These are phyloP conservation scores for Diachasmimorpha longicaudata DNA, from an alignment of 1,140 invertebrate species.

Conservation along the genomic window DNA sequence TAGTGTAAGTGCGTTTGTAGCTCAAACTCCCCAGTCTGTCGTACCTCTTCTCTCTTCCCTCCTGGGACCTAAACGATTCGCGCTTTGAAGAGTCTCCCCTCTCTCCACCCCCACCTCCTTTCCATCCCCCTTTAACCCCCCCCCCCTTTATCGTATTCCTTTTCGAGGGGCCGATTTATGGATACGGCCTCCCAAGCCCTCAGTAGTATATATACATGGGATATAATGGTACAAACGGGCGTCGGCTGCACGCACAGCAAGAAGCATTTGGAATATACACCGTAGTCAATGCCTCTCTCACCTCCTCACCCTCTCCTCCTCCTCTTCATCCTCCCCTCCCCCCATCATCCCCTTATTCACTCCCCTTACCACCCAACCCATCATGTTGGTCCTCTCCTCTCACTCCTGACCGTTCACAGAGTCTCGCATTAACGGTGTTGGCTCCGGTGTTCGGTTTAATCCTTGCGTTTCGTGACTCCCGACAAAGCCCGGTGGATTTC, in stretches of 20 bases:
- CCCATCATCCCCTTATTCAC: not conserved
- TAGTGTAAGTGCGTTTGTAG: too few species aligned
- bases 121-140: not conserved
- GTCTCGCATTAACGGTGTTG: conserved; percentile 28
- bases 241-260: conserved; percentile 19
- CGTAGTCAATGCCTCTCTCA: not conserved
- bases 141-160: not conserved
- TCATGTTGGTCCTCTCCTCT: not conserved
- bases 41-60: not conserved
- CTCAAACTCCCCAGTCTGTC: not conserved
- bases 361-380: not conserved
- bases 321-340: not conserved
- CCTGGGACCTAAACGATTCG: not conserved
- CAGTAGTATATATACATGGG: conserved; percentile 15
- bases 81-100: not conserved
- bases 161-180: conserved; percentile 17
- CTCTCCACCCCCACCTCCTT: not conserved
- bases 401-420: conserved; percentile 21
- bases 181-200: not conserved
- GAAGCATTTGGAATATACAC: conserved; percentile 14
- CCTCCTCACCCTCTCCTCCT: not conserved
- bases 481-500: conserved; percentile 62
- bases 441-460: conserved; percentile 52
- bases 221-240: conserved; percentile 17
- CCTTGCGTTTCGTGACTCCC: conserved; percentile 61